A percentile compares a stretch with the other conserved stretches of the same genome.
Evolutionary conservation across 2,113 vertebrate species (phyloP).

Genomic region (Falco punctatus): DNA sequence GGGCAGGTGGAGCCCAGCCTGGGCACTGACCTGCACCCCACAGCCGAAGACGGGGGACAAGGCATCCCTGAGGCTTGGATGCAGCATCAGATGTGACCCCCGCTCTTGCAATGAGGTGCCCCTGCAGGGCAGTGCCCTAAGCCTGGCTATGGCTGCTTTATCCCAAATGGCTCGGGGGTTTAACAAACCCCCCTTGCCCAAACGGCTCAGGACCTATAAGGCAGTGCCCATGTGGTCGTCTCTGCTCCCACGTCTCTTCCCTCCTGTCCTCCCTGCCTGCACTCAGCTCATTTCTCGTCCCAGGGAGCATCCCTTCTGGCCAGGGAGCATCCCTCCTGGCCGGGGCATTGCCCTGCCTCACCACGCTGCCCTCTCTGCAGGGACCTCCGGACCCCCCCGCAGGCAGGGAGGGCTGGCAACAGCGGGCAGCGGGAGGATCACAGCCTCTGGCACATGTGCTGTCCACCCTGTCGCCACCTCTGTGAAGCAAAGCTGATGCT

Average conservation of each 20-base stretch:
- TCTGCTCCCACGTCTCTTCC: not conserved
- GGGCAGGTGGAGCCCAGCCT: not conserved
- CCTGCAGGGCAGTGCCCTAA: not conserved
- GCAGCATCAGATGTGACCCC: not conserved
- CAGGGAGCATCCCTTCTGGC: fast-evolving
- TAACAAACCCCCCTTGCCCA: not conserved
- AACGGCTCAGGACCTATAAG: not conserved
- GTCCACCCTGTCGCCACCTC: not conserved
- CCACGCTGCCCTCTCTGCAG: fast-evolving
- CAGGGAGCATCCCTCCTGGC: fast-evolving
- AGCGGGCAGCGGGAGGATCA: not conserved
- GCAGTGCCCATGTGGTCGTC: fast-evolving
- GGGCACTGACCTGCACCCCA: not conserved
- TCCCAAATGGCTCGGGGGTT: not conserved
- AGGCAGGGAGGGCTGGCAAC: not conserved
- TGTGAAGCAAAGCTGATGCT: not conserved
- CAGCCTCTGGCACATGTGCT: not conserved
- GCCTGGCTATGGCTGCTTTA: not conserved
- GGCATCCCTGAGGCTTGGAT: not conserved
- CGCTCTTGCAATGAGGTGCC: not conserved
- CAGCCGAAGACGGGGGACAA: not conserved
- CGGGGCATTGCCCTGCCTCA: not conserved
- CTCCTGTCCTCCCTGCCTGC: not conserved
- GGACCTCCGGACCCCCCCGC: fast-evolving
- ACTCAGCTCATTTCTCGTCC: not conserved